Evolutionary conservation across 2,113 vertebrate genomes (phyloP), one percentile per base, ranked within the genome.

Genomic region (Paraplagusia blochii): DNA sequence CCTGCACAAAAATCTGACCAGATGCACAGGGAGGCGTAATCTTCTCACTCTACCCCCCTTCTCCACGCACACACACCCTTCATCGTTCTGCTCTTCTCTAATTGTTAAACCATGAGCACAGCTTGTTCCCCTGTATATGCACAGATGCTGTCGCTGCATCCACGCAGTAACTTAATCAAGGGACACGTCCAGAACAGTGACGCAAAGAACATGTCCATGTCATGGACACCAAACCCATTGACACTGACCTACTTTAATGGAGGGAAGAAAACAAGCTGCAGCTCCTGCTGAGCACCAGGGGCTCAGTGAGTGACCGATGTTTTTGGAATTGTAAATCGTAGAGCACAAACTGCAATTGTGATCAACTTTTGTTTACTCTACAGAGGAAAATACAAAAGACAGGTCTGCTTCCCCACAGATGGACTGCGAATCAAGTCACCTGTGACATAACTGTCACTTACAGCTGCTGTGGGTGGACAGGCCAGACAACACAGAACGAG

Each of bases 71-170:
- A 14, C 54, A 22, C 71, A n/a, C 51, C 49, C 63, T 62, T 68
- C 61, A 51, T 69, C 62, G 76, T 69, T 74, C 68, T 79, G 66
- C 59, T 69, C 47, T 6, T 64, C 68, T 85, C 66, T 88, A 84
- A 89, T 89, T 87, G 83, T 70, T 72, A 61, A 69, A 69, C 71
- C 72, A 74, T 53, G 54, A 55, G 83, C 77, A 90, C 88, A 90
- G 77, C 70, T 77, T 87, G 87, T 89, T 84, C 80, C 65, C 61
- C 62, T 72, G 73, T 77, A 77, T 82, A 77, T 81, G 76, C 72
- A 72, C 69, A 79, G 73, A 76, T 51, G 65, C 66, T 71, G 74
- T 57, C 66, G 60, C 35, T 38, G 50, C 64, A 62, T 74, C 62
- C 51, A 56, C 66, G 69, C 38, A 70, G 70, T 80, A 85, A 84